Conservation (phyloP, 2,888 invertebrate genomes). For the Lasioglossum zephyrum region DNA sequence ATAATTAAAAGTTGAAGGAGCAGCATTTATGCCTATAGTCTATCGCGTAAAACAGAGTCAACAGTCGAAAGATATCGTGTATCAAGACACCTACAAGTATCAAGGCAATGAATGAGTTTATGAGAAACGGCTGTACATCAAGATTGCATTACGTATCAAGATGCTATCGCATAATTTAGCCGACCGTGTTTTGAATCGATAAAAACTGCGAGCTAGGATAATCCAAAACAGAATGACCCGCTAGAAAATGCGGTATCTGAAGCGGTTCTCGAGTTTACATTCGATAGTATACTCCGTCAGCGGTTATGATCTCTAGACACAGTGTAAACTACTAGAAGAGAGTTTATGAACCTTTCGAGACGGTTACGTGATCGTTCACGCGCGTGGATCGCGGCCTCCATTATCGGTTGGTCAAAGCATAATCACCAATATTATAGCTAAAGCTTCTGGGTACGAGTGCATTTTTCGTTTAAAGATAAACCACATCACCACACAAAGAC, state of each 20-base stretch:
- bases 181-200: background rate
- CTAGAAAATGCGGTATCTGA: background rate
- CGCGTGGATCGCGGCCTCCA: background rate
- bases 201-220: background rate
- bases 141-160: background rate
- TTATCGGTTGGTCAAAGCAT: background rate
- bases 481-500: background rate
- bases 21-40: background rate
- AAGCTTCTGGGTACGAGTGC: background rate
- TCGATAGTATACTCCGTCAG: background rate
- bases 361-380: background rate
- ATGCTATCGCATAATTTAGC: background rate
- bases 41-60: background rate
- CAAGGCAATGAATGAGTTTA: background rate
- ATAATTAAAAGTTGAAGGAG: background rate
- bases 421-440: background rate
- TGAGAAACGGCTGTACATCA: background rate
- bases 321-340: background rate
- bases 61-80: background rate
- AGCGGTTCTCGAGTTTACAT: background rate
- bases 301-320: background rate
- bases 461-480: background rate
- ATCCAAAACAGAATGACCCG: background rate
- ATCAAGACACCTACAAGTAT: background rate
- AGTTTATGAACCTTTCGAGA: conserved; percentile 1